Percentiles rank a stretch among this genome's conserved stretches.
Conservation (phyloP, 53 echinoderm and acorn worm species). For the Stichopus horrens region DNA sequence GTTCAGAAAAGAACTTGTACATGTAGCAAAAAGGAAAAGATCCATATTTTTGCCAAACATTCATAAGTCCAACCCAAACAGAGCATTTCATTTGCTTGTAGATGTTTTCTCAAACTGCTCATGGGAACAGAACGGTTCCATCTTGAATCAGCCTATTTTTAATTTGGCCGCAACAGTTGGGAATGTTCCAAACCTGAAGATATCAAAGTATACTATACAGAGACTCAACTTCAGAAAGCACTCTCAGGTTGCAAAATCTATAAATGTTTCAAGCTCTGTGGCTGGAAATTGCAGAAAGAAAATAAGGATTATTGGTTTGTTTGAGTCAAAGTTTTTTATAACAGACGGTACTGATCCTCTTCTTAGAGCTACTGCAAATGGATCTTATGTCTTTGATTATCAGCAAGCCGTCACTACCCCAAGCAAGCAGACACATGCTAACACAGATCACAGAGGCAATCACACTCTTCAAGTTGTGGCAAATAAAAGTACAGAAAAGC, state of each 20-base stretch:
- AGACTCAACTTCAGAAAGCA: slow-evolving; percentile 23
- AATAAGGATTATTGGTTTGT: slow-evolving; percentile 37
- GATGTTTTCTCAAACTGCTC: slow-evolving; percentile 25
- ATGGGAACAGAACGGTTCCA: not conserved
- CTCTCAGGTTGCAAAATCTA: slow-evolving; percentile 21
- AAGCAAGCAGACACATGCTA: not conserved
- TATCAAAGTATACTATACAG: not conserved
- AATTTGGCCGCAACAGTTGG: slow-evolving; percentile 9
- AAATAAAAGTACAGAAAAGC: too few relatives aligned
- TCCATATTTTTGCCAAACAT: slow-evolving; percentile 4
- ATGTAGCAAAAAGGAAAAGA: not conserved
- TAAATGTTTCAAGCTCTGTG: slow-evolving; percentile 43
- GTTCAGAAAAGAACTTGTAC: not conserved
- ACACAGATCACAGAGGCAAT: too few relatives aligned
- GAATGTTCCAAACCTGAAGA: not conserved
- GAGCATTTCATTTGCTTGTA: slow-evolving; percentile 31
- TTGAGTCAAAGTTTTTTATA: slow-evolving; percentile 18
- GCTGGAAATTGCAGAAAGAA: slow-evolving; percentile 32
- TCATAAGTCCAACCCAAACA: slow-evolving; percentile 20
- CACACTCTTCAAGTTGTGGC: too few relatives aligned
- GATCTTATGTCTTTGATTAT: not conserved
- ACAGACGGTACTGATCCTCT: not conserved
- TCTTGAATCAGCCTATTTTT: not conserved
- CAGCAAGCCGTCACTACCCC: not conserved
- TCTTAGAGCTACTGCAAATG: not conserved